These are phyloP conservation scores for Colletes collaris DNA, from an alignment of 2,888 invertebrate genomes.

Conservation along the genomic window DNA sequence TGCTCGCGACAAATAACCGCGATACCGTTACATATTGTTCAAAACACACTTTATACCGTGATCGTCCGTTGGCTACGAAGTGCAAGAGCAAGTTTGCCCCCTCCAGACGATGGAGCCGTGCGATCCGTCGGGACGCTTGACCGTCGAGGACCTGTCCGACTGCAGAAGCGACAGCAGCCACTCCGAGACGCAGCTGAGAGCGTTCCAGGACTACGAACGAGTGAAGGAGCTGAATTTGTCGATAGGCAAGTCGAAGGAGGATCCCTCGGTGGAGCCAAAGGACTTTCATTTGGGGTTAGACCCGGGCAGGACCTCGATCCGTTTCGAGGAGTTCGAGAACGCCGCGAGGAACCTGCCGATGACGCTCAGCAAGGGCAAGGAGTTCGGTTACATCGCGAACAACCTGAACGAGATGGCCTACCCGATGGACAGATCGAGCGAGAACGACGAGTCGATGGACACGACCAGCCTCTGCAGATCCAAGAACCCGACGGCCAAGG, in stretches of 20 bases:
- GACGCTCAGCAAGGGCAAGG: constrained; percentile 70
- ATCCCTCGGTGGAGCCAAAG: constrained; percentile 55
- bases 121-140: constrained; percentile 68
- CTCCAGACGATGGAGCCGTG: constrained; percentile 70
- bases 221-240: constrained; percentile 73
- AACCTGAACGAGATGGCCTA: constrained; percentile 62
- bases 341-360: constrained; percentile 62
- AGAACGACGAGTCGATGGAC: constrained; percentile 65
- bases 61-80: no score
- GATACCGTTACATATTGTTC: no score
- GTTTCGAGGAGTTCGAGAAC: constrained; percentile 70
- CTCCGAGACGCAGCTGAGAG: constrained; percentile 73
- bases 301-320: constrained; percentile 40
- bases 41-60: no score
- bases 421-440: constrained; percentile 64
- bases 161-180: constrained; percentile 73
- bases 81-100: no score
- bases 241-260: constrained; percentile 66
- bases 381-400: constrained; percentile 63
- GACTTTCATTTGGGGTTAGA: constrained; percentile 66
- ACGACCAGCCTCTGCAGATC: constrained; percentile 66
- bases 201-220: constrained; percentile 75
- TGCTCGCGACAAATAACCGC: no score
- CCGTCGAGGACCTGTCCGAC: constrained; percentile 72
- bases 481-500: constrained; percentile 70